Evolutionary conservation across 2,888 invertebrate genomes (phyloP).

Genomic region (Ormyrus pomaceus): DNA sequence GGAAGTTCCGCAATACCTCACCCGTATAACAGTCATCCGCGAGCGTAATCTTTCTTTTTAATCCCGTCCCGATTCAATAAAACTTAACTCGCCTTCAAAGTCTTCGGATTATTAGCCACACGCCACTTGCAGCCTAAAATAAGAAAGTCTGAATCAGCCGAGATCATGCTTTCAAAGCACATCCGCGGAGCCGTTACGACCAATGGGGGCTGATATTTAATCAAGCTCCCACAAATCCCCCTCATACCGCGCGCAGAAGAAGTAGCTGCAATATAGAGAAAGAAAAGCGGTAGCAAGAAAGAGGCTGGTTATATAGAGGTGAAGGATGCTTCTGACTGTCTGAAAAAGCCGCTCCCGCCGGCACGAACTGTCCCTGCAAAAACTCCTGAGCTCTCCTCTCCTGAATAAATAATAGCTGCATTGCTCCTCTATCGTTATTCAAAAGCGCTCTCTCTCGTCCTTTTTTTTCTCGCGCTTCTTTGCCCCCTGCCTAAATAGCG

Average conservation of each 20-base stretch:
- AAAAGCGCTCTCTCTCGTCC: background rate
- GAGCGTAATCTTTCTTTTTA: no score
- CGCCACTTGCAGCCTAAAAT: background rate
- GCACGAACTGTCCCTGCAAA: background rate
- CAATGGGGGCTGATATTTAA: background rate
- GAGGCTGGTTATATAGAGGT: background rate
- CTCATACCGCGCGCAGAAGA: background rate
- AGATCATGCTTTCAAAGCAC: no score
- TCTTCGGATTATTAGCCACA: no score
- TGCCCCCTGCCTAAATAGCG: no score
- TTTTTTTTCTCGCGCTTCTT: background rate
- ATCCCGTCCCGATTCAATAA: no score
- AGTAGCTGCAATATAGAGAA: background rate
- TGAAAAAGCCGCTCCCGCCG: background rate
- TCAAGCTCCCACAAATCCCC: background rate
- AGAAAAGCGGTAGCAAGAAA: background rate
- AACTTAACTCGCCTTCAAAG: no score
- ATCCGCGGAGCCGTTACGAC: no score
- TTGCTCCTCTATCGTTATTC: conserved; percentile 31
- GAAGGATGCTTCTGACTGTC: conserved; percentile 10
- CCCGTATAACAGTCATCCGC: no score
- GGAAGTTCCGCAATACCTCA: no score
- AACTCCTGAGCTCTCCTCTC: conserved; percentile 17
- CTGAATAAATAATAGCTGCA: conserved; percentile 59
- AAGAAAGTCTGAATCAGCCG: background rate